These are phyloP conservation scores for Cyclophora punctaria DNA, from an alignment of 2,888 invertebrate species.

Conservation along the genomic window DNA sequence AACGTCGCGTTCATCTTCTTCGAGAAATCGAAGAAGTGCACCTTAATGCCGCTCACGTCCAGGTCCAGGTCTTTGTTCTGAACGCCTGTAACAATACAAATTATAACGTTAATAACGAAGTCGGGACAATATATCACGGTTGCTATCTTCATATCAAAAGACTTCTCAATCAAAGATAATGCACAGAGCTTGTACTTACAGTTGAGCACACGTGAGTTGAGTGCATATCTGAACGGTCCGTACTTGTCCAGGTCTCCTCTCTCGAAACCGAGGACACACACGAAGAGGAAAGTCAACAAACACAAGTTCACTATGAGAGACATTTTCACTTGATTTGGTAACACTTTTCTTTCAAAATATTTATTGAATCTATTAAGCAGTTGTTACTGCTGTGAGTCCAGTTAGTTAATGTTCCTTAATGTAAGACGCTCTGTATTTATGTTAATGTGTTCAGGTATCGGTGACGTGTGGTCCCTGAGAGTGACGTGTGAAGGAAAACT, in stretches of 20 bases:
- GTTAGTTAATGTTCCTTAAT: not conserved
- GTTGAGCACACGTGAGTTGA: slow-evolving; percentile 5
- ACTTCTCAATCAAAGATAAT: too few relatives aligned
- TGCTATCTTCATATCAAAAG: too few relatives aligned
- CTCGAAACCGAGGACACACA: slow-evolving; percentile 3
- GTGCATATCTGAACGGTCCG: slow-evolving; percentile 4
- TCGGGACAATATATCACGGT: too few relatives aligned
- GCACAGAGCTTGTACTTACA: slow-evolving; percentile 1
- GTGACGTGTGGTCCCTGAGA: too few relatives aligned
- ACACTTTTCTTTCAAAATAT: not conserved
- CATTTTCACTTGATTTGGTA: slow-evolving; percentile 4
- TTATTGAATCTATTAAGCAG: not conserved
- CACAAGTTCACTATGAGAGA: slow-evolving; percentile 2
- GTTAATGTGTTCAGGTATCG: too few relatives aligned
- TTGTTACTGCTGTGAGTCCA: not conserved
- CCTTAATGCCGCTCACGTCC: slow-evolving; percentile 46
- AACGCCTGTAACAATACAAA: slow-evolving; percentile 33
- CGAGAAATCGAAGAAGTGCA: slow-evolving; percentile 53
- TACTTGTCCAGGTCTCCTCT: slow-evolving; percentile 8
- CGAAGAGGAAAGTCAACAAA: slow-evolving; percentile 1
- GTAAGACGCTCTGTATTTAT: too few relatives aligned
- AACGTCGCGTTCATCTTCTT: slow-evolving; percentile 34
- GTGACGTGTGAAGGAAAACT: too few relatives aligned
- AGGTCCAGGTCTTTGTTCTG: slow-evolving; percentile 41
- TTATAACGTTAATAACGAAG: not conserved